A percentile compares a stretch with the other conserved stretches of the same genome.
phyloP scores from a whole-genome alignment of 2,888 invertebrate genomes.

The Tipula helvola region DNA sequence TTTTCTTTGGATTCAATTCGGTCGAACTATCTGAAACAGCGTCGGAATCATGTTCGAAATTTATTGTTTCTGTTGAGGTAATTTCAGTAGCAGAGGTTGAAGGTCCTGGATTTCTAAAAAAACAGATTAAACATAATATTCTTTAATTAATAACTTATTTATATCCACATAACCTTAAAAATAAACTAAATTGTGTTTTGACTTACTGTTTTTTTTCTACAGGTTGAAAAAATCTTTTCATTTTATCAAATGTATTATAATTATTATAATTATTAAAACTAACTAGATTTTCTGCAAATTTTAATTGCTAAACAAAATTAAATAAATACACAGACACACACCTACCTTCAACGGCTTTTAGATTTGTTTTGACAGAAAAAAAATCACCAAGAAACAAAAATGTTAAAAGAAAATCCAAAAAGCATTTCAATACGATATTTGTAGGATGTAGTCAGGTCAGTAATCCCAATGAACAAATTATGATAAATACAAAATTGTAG shows the following conservation, averaged over 20 bases:
- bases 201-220: not conserved
- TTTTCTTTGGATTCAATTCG: not conserved
- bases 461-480: not conserved
- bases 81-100: not conserved
- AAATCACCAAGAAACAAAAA: not conserved
- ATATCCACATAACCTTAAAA: not conserved
- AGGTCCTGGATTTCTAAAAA: not conserved
- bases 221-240: not conserved
- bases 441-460: not conserved
- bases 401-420: not conserved
- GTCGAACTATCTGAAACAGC: not conserved
- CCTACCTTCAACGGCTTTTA: not conserved
- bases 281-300: not conserved
- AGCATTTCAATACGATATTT: not conserved
- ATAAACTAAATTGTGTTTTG: not conserved
- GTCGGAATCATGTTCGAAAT: not conserved
- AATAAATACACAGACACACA: not conserved
- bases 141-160: not conserved
- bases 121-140: not conserved
- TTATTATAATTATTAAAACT: not conserved
- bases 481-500: not conserved
- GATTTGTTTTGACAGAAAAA: not conserved
- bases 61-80: not conserved
- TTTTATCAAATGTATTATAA: not conserved
- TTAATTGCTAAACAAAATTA: not conserved